Evolutionary conservation across 37 sponge, comb jelly and placozoan species (phyloP).

Genomic region (Amphimedon queenslandica): DNA sequence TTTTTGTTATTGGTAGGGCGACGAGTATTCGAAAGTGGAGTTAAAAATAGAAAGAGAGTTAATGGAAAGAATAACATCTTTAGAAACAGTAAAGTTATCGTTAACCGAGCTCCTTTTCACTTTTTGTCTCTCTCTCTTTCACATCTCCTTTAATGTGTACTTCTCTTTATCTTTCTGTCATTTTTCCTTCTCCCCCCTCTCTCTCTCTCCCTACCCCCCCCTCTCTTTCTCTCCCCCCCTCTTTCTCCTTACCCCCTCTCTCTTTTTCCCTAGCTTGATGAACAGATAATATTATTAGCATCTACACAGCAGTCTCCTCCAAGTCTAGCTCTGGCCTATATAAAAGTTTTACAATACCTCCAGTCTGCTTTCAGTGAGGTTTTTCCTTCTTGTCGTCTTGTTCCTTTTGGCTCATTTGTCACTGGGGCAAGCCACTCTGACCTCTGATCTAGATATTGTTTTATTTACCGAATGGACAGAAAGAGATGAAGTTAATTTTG

Average conservation of each 20-base stretch:
- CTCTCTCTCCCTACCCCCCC: no score
- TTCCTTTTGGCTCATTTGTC: constrained; percentile 55
- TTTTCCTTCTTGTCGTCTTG: constrained; percentile 29
- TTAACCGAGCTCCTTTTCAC: no score
- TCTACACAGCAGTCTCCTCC: background rate
- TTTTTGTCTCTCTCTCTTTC: no score
- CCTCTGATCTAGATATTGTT: constrained; percentile 54
- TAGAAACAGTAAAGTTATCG: no score
- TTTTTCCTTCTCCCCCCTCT: no score
- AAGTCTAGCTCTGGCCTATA: background rate
- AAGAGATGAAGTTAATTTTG: constrained; percentile 7
- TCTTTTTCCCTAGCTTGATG: constrained; percentile 10
- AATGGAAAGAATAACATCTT: no score
- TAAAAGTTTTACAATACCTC: constrained; percentile 10
- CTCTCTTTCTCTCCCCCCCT: no score
- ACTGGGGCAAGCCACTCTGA: constrained; percentile 38
- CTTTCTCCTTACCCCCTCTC: background rate
- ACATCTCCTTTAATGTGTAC: no score
- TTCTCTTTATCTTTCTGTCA: no score
- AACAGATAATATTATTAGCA: constrained; percentile 23
- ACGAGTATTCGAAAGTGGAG: no score
- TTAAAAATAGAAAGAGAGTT: no score
- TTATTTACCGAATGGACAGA: constrained; percentile 31
- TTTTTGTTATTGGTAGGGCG: no score
- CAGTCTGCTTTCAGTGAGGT: background rate